Evolutionary conservation across 2,113 vertebrate genomes (phyloP), one percentile per base, ranked within the genome.

Genomic region (Zosterops borbonicus): DNA sequence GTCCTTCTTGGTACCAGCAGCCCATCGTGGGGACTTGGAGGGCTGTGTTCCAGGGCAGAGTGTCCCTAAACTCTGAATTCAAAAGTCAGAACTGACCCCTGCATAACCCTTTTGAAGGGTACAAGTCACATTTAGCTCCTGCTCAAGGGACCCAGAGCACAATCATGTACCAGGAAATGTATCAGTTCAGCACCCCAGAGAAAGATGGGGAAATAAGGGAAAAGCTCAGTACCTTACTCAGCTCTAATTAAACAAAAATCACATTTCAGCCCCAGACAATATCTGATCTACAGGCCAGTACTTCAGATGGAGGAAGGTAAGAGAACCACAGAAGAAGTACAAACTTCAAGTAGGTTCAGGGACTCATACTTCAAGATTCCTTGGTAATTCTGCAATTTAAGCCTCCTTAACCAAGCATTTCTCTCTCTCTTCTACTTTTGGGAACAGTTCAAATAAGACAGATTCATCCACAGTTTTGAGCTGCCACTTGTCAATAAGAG

Each of bases 401-500:
- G 15, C 65, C 8, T 60, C 69, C 74, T 73, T 53, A 69, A 46
- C 49, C 23, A 81, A 83, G 44, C 28, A 59, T n/a, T 82, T 86
- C 62, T 64, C 14, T 27, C 17, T 59, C 49, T 39, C 58, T 65
- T 44, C 62, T 50, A 39, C n/a, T 44, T 74, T 22, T 8, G 35
- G 16, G 47, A 93, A 89, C 5, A 62, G 46, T 35, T 35, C 44
- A 85, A 58, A 15, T 37, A 89, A 77, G 63, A 74, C 35, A 42
- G 37, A 96, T 83, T 58, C 31, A 62, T 69, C 50, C 24, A 31
- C 47, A 62, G 59, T 74, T 94, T 65, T 50, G 25, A 85, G 80
- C 50, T 92, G 58, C 42, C 68, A 88, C 75, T 95, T 74, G 28
- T 77, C 92, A 74, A n/a, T 88, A 92, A 39, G 28, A 89, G 20